phyloP scores from a whole-genome alignment of 2,113 vertebrate species.

The Puntigrus tetrazona region DNA sequence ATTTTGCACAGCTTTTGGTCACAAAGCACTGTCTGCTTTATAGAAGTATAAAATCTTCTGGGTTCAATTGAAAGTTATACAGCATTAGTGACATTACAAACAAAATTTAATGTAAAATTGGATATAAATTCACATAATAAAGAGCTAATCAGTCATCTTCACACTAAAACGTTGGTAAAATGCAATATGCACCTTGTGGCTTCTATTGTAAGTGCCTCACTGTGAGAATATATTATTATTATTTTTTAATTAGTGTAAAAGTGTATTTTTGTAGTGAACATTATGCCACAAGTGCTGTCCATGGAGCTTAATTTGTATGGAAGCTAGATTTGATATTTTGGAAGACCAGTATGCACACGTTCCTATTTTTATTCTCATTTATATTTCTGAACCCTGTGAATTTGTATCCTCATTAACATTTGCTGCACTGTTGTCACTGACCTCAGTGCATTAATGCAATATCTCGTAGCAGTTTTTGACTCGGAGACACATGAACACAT shows the following conservation, averaged over 20 bases:
- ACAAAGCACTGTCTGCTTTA: neutral
- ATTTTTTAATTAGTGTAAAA: neutral
- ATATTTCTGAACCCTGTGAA: neutral
- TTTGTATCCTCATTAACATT: neutral
- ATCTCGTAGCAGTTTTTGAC: neutral
- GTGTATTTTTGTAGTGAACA: neutral
- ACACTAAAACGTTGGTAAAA: neutral
- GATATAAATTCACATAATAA: neutral
- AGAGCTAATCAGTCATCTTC: neutral
- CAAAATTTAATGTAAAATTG: neutral
- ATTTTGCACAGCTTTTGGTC: neutral
- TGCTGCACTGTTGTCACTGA: neutral
- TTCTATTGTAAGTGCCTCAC: neutral
- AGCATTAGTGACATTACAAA: neutral
- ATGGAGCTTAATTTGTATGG: neutral
- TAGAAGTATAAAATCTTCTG: neutral
- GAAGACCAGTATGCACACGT: neutral
- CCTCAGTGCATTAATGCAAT: neutral
- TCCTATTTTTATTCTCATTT: neutral
- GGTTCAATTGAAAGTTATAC: neutral
- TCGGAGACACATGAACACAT: neutral
- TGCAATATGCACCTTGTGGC: neutral
- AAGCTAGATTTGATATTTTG: neutral
- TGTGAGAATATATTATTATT: no score
- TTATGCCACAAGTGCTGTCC: neutral